phyloP scores from a whole-genome alignment of 2,113 vertebrate species.

The Prolemur simus region DNA sequence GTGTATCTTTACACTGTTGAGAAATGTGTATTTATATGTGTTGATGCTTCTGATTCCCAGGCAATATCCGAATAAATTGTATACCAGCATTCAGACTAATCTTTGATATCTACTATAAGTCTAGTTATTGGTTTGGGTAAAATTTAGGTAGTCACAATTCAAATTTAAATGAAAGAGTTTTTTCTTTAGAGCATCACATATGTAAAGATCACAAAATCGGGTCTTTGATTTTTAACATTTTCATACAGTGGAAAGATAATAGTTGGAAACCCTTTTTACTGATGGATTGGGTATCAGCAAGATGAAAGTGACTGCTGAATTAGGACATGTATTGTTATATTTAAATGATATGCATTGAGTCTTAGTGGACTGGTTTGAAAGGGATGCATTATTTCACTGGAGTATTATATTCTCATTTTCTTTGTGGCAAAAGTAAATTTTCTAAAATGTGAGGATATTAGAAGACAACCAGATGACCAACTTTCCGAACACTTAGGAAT shows the following conservation, averaged over 20 bases:
- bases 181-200: neutral
- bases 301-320: neutral
- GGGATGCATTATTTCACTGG: neutral
- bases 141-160: slow-evolving; percentile 18
- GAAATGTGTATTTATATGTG: neutral
- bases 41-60: neutral
- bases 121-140: slow-evolving; percentile 15
- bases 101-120: neutral
- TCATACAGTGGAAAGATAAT: neutral
- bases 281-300: neutral
- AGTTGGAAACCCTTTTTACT: neutral
- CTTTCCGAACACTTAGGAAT: slow-evolving; percentile 6
- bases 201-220: slow-evolving; percentile 19
- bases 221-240: slow-evolving; percentile 26
- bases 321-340: neutral
- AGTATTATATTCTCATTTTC: slow-evolving; percentile 40
- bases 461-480: neutral
- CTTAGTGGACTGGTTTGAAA: neutral
- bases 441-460: neutral
- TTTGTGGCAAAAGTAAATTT: slow-evolving; percentile 33
- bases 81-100: neutral
- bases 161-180: neutral
- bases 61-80: neutral
- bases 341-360: neutral
- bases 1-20: slow-evolving; percentile 20